A percentile compares a stretch with the other conserved stretches of the same genome.
These are phyloP conservation scores for Xyliphius kryptos DNA, from an alignment of 2,113 vertebrate genomes.

Conservation along the genomic window DNA sequence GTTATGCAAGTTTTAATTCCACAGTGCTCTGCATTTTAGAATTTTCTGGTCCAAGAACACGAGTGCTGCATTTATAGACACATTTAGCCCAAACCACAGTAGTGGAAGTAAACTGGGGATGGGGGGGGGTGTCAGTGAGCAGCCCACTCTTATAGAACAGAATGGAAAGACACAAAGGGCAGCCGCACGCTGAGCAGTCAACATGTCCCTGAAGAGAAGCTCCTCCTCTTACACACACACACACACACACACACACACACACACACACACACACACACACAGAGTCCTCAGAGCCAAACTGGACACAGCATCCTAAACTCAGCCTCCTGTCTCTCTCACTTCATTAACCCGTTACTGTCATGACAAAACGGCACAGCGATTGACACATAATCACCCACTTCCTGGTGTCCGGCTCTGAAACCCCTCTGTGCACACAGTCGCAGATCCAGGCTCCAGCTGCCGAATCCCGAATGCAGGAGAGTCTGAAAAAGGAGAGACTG, in stretches of 20 bases:
- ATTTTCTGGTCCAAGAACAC: not conserved
- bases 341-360: no score
- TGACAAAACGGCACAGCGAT: not conserved
- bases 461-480: slow-evolving; percentile 9
- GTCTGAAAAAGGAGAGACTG: slow-evolving; percentile 23
- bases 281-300: not conserved
- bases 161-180: slow-evolving; percentile 29
- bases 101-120: not conserved
- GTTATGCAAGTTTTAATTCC: not conserved
- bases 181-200: slow-evolving; percentile 23
- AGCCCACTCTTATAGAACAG: slow-evolving; percentile 26
- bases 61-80: not conserved
- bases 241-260: slow-evolving; percentile 24
- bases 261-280: slow-evolving; percentile 22
- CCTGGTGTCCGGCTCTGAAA: not conserved
- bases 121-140: slow-evolving; percentile 17
- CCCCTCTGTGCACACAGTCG: slow-evolving; percentile 4
- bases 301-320: no score
- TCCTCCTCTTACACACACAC: slow-evolving; percentile 27
- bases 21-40: not conserved
- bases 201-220: slow-evolving; percentile 32
- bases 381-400: slow-evolving; percentile 10
- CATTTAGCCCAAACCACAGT: not conserved
- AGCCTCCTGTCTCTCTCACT: no score
- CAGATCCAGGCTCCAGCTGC: slow-evolving; percentile 17